Conservation (phyloP, 2,888 invertebrate species). For the Adela reaumurella region DNA sequence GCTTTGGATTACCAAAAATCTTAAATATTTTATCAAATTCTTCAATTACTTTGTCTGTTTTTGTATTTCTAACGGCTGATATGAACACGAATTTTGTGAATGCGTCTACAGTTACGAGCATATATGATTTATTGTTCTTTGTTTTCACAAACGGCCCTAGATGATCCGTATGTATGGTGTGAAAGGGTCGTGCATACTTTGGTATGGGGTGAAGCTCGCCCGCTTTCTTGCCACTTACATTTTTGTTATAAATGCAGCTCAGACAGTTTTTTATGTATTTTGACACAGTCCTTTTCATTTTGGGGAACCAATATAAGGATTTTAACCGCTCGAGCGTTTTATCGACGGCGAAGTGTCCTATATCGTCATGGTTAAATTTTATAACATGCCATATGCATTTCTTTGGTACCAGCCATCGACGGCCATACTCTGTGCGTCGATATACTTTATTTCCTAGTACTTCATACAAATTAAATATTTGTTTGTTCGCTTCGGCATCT, state of each 20-base stretch:
- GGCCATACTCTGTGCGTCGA: constrained; percentile 13
- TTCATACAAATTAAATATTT: constrained; percentile 15
- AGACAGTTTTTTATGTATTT: constrained; percentile 20
- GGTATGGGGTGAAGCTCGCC: constrained; percentile 8
- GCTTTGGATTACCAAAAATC: background rate
- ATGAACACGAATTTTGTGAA: constrained; percentile 22
- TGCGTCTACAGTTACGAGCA: constrained; percentile 18
- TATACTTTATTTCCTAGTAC: constrained; percentile 16
- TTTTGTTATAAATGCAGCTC: constrained; percentile 20
- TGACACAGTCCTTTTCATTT: constrained; percentile 14
- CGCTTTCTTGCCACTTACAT: constrained; percentile 12
- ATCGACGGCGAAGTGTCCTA: constrained; percentile 19
- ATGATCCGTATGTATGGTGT: constrained; percentile 18
- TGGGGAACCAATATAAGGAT: constrained; percentile 15
- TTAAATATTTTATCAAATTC: constrained; percentile 1
- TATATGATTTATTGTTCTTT: constrained; percentile 14
- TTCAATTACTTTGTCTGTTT: constrained; percentile 8
- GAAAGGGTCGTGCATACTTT: constrained; percentile 16
- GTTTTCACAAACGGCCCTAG: constrained; percentile 17
- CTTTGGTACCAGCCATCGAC: constrained; percentile 17
- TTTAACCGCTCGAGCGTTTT: constrained; percentile 11
- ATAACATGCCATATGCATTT: constrained; percentile 6
- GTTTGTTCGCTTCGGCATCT: constrained; percentile 12
- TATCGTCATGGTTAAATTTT: constrained; percentile 17
- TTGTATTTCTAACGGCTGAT: constrained; percentile 13